Percentiles rank a stretch among this genome's conserved stretches.
These are phyloP conservation scores for zebrafish (Danio rerio) DNA, from an alignment of 2,113 vertebrate species.

Conservation along the genomic window DNA sequence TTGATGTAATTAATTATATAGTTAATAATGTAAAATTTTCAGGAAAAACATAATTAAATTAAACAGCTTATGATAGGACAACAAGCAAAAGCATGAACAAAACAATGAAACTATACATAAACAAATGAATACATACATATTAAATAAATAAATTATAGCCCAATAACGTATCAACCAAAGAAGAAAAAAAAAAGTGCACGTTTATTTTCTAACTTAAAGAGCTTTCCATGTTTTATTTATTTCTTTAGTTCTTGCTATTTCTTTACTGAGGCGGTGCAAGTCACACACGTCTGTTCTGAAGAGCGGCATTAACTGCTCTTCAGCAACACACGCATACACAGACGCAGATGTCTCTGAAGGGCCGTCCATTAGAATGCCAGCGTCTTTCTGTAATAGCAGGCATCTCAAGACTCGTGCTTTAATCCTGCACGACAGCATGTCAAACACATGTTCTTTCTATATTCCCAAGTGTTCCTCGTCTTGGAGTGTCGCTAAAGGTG, in stretches of 20 bases:
- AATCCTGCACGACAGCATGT: constrained; percentile 32
- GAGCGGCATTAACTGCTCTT: neutral
- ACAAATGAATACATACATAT: too few relatives aligned
- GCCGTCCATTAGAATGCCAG: constrained; percentile 22
- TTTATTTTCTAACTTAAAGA: too few relatives aligned
- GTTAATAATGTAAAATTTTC: too few relatives aligned
- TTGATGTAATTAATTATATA: too few relatives aligned
- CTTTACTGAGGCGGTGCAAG: neutral
- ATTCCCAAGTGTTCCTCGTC: constrained; percentile 12
- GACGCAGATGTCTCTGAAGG: constrained; percentile 37
- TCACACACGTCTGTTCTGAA: constrained; percentile 19
- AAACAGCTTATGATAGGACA: too few relatives aligned
- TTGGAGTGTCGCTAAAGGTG: neutral
- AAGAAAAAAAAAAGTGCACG: too few relatives aligned
- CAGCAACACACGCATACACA: constrained; percentile 2
- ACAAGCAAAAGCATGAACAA: too few relatives aligned
- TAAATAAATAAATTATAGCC: too few relatives aligned
- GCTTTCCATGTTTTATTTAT: too few relatives aligned
- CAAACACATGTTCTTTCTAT: constrained; percentile 22
- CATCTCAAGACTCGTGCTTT: constrained; percentile 5
- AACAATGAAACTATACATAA: too few relatives aligned
- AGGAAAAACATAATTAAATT: too few relatives aligned
- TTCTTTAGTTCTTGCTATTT: neutral
- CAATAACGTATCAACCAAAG: too few relatives aligned
- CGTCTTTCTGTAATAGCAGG: constrained; percentile 23